phyloP scores from a whole-genome alignment of 2,797 vertebrate genomes.

The Clamator glandarius region DNA sequence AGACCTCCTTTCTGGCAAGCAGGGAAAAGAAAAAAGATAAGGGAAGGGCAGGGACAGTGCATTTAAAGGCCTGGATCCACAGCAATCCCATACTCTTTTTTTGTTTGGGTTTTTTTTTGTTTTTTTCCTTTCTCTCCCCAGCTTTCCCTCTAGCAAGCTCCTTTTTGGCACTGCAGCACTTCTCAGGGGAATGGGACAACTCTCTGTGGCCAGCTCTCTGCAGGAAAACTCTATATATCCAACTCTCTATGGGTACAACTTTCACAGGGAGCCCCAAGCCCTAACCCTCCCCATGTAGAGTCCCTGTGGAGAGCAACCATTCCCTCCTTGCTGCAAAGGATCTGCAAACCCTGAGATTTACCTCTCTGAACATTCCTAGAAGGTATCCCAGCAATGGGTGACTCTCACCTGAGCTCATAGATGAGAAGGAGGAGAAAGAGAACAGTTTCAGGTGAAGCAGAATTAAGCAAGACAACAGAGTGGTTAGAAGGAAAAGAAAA shows the following conservation, averaged over 20 bases:
- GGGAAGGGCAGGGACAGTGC: neutral
- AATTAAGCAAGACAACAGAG: neutral
- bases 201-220: too few species aligned
- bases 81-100: neutral
- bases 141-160: neutral
- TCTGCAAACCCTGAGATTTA: neutral
- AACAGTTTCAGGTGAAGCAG: neutral
- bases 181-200: neutral
- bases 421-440: neutral
- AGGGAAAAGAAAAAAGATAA: neutral
- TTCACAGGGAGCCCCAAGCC: too few species aligned
- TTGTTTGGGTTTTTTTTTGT: too few species aligned
- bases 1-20: neutral
- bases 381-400: neutral
- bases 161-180: neutral
- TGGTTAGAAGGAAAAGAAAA: neutral
- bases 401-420: neutral
- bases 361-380: accelerated
- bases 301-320: neutral
- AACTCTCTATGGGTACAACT: too few species aligned
- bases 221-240: too few species aligned
- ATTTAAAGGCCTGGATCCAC: neutral
- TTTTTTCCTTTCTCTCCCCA: neutral
- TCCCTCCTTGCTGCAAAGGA: neutral
- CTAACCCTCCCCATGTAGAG: too few species aligned